Conservation (phyloP, 2,797 vertebrate genomes). For the Mormyrus hasselquistii region DNA sequence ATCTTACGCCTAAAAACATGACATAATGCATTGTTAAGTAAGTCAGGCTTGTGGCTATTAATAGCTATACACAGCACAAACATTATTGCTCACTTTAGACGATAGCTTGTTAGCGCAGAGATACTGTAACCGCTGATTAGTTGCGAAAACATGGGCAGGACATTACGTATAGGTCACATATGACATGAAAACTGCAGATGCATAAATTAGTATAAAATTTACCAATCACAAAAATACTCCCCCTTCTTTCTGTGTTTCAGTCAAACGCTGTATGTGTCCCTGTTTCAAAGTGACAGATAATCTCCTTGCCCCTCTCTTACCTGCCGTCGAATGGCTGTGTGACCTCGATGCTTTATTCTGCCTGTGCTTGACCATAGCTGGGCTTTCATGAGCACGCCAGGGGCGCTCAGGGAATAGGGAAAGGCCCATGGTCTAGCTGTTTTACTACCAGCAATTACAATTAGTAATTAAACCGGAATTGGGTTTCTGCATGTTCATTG, state of each 20-base stretch:
- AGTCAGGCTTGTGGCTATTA: not conserved
- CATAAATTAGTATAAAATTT: not conserved
- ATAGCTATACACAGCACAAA: not conserved
- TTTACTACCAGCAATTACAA: not conserved
- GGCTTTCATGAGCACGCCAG: not conserved
- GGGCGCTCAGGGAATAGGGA: not conserved
- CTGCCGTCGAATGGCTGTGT: not conserved
- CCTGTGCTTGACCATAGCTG: not conserved
- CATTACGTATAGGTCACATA: not conserved
- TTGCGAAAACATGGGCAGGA: not conserved
- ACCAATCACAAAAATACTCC: too few species aligned
- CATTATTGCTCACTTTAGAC: not conserved
- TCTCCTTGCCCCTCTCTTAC: not conserved
- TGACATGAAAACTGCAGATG: not conserved
- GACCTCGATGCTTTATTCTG: not conserved
- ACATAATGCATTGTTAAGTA: not conserved
- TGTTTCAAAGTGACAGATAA: not conserved
- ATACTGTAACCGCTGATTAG: not conserved
- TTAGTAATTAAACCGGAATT: constrained; percentile 13
- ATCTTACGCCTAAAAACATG: not conserved
- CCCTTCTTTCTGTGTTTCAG: not conserved
- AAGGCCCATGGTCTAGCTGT: not conserved
- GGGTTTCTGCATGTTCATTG: constrained; percentile 7
- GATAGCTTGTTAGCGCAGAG: not conserved
- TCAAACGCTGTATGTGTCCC: not conserved